Base-by-base conservation (phyloP, 2,113 vertebrate genomes). In the Pygoscelis antarcticus region DNA sequence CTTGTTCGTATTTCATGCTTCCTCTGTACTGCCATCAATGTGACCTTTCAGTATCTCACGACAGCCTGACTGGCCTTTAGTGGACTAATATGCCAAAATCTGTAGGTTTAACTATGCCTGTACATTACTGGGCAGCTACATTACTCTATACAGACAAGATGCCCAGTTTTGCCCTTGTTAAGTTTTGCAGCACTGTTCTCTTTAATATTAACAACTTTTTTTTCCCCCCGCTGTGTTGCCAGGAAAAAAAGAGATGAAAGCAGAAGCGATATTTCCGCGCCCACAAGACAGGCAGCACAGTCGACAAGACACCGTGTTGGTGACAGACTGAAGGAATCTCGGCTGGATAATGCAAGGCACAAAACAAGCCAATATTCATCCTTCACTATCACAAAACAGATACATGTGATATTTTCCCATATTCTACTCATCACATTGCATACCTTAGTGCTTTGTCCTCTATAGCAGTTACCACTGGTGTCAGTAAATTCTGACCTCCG, bases 281-380 rank as follows among this genome's bases (percentile, higher is more conserved):
- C 49, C 57, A 26, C 25, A 49, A 89, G 91, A 96, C 64, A 91
- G 89, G 75, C 83, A 95, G 93, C 62, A 49, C 38, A 76, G 74
- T 30, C 29, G 6, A 83, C 79, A 89, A 84, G 86, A 93, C 0
- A 16, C 52, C 78, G 17, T 55, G 57, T 10, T 76, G n/a, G 65
- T 95, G 89, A 92, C 94, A 96, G 89, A 91, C 83, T 83, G 89
- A 89, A 87, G 46, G 72, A 87, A 66, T 93, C 78, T 91, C 74
- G 54, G 32, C 84, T 76, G 55, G 57, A 34, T 78, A 89, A 91
- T 0, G 4, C 38, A 86, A 83, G 61, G 60, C 69, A 92, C 11
- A 85, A 92, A 95, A 46, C 30, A 87, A 92, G 57, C 77, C 69
- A 71, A 58, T 61, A 84, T 78, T 71, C 86, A 76, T 38, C 47